Conservation (phyloP, 53 echinoderm and acorn worm species). For the Holothuria scabra region DNA sequence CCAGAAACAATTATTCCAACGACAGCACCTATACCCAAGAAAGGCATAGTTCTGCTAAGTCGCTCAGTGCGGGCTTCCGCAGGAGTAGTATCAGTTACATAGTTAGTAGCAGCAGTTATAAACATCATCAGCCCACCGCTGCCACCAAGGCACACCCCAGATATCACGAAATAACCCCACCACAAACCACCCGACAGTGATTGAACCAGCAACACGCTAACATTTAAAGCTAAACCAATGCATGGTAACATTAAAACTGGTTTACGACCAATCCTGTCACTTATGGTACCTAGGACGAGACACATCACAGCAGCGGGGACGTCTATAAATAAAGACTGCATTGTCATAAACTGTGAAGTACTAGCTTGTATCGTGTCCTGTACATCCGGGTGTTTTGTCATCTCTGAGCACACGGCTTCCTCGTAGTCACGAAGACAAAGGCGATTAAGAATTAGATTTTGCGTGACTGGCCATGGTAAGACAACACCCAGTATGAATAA, state of each 20-base stretch:
- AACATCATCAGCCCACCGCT: constrained; percentile 79
- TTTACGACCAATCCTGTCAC: constrained; percentile 73
- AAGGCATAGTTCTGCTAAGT: constrained; percentile 73
- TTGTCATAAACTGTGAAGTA: constrained; percentile 64
- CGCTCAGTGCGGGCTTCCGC: constrained; percentile 71
- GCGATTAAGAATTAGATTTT: constrained; percentile 67
- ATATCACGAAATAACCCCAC: constrained; percentile 40
- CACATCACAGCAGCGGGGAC: constrained; percentile 69
- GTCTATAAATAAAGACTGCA: constrained; percentile 65
- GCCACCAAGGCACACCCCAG: constrained; percentile 57
- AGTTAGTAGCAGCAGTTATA: constrained; percentile 73
- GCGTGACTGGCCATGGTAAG: constrained; percentile 75
- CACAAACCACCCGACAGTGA: constrained; percentile 41
- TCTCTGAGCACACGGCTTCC: constrained; percentile 62
- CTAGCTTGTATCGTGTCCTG: constrained; percentile 67
- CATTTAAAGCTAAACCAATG: constrained; percentile 47
- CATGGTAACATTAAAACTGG: constrained; percentile 68
- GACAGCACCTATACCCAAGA: constrained; percentile 73
- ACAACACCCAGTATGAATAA: constrained; percentile 71
- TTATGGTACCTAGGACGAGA: constrained; percentile 71
- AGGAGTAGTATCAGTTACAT: constrained; percentile 77
- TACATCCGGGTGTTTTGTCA: constrained; percentile 67
- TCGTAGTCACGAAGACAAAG: constrained; percentile 39
- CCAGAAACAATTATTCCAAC: constrained; percentile 70
- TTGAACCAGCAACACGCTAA: constrained; percentile 49